phyloP scores from a whole-genome alignment of 2,113 vertebrate species.

The Percina caprodes region DNA sequence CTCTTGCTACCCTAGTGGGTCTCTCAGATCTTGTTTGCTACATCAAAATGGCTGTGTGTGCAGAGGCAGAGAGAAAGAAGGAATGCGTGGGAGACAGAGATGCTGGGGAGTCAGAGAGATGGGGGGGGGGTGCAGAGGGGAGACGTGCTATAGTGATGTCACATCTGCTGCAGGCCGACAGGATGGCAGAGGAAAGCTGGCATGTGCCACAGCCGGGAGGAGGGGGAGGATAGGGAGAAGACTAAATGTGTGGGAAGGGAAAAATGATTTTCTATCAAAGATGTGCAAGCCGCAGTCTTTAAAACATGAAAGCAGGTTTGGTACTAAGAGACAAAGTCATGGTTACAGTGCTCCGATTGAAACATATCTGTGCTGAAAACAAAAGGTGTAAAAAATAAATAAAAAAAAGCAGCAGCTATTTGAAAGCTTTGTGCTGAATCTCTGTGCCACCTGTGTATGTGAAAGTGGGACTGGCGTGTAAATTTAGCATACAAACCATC shows the following conservation, averaged over 20 bases:
- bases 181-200: slow-evolving; percentile 73
- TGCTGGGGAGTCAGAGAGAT: slow-evolving; percentile 70
- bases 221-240: slow-evolving; percentile 26
- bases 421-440: slow-evolving; percentile 6
- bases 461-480: background rate
- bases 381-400: slow-evolving; percentile 31
- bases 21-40: slow-evolving; percentile 72
- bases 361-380: slow-evolving; percentile 25
- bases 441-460: slow-evolving; percentile 2
- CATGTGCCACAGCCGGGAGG: slow-evolving; percentile 64
- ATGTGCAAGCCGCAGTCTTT: slow-evolving; percentile 27
- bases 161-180: slow-evolving; percentile 78
- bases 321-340: background rate
- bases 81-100: slow-evolving; percentile 81
- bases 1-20: slow-evolving; percentile 31
- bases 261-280: slow-evolving; percentile 46
- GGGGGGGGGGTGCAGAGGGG: slow-evolving; percentile 25
- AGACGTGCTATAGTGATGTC: slow-evolving; percentile 73
- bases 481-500: slow-evolving; percentile 1
- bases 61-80: slow-evolving; percentile 73
- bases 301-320: slow-evolving; percentile 30
- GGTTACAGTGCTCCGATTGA: background rate
- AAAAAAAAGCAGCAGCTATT: slow-evolving; percentile 5
- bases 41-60: slow-evolving; percentile 82
- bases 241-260: slow-evolving; percentile 41